Evolutionary conservation across 2,888 invertebrate species (phyloP).

Genomic region (Rhabditoides inermis): DNA sequence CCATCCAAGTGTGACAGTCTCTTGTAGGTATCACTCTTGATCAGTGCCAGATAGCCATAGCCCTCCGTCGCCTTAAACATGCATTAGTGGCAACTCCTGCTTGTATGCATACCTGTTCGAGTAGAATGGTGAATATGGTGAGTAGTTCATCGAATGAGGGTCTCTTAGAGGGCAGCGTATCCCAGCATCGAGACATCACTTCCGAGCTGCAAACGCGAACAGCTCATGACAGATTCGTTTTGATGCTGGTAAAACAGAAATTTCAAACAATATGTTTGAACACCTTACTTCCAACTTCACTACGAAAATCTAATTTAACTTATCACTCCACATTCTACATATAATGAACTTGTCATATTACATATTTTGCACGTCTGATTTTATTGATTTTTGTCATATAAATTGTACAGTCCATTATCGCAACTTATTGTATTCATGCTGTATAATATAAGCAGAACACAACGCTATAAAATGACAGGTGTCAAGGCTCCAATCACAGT

Average conservation of each 20-base stretch:
- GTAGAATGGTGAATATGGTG: conserved; percentile 31
- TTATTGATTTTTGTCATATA: too few species aligned
- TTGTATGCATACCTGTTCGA: conserved; percentile 23
- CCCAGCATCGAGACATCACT: conserved; percentile 46
- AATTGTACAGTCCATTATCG: too few species aligned
- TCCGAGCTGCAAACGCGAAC: conserved; percentile 22
- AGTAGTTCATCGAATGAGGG: conserved; percentile 40
- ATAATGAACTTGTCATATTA: too few species aligned
- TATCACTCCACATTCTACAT: too few species aligned
- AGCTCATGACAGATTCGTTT: neutral
- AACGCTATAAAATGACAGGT: too few species aligned
- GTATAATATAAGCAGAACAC: too few species aligned
- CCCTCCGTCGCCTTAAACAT: conserved; percentile 30
- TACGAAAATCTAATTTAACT: neutral
- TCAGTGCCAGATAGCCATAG: conserved; percentile 37
- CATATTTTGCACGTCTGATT: too few species aligned
- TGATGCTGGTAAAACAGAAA: neutral
- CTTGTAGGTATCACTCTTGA: conserved; percentile 21
- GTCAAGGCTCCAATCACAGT: too few species aligned
- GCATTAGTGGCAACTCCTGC: neutral
- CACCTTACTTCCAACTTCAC: too few species aligned
- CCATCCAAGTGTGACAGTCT: too few species aligned
- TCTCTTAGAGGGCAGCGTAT: conserved; percentile 31
- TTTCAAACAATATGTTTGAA: too few species aligned
- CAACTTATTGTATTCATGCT: too few species aligned